Evolutionary conservation across 2,888 invertebrate species (phyloP), one percentile per base, ranked within the genome.

Genomic region (Abrostola triplasia): DNA sequence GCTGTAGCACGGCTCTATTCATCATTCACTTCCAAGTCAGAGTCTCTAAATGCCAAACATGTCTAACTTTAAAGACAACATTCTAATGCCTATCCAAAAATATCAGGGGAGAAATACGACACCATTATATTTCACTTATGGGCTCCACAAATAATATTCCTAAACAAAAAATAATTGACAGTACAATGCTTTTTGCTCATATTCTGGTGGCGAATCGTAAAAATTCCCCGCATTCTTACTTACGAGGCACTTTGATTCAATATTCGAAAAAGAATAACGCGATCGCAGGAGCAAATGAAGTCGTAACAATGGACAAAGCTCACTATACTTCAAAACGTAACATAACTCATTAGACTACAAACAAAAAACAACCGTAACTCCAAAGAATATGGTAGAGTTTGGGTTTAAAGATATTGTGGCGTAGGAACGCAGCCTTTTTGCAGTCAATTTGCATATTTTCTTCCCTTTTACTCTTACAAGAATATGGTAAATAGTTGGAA

Each of bases 231-330:
- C 90, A 91, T 94, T 89, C 89, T 85, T 86, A 88, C 91, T 90
- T 92, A 92, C 90, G 83, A 89, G 87, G 87, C 89, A 90, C 86
- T 90, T 90, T 87, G 91, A 92, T 91, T 92, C 93, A 93, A 93
- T 93, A 92, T 90, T 88, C 88, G 71, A 90, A 92, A 87, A 89
- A 83, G 87, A 90, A 86, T 78, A 88, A 86, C 84, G 79, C 73
- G 82, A 82, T 78, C 6, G 74, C 73, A 75, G 70, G 76, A 91
- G 90, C 93, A 94, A 94, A 94, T 93, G 93, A 93, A 93, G 93
- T 89, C 86, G 89, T 91, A 93, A 94, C 93, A 93, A 94, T 93
- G 90, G 92, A 64, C 64, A 36, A 53, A 61, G 47, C 37, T 48
- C 50, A 36, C 37, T 12, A 56, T 38, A 24, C 42, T 54, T 37